phyloP scores from a whole-genome alignment of 2,797 vertebrate genomes.

The Zenarchopterus dispar region DNA sequence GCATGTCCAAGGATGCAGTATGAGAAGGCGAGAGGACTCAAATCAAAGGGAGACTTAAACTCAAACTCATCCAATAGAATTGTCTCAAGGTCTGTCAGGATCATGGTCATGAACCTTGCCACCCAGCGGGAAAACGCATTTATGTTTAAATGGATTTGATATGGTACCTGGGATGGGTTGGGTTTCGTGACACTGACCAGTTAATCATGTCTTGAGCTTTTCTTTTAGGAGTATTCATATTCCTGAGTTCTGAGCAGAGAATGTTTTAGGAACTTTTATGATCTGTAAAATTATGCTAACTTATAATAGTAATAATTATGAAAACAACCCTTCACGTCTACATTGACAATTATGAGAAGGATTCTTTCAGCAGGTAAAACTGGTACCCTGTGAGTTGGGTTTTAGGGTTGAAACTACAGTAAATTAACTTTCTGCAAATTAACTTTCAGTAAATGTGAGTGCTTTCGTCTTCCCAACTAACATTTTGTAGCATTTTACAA shows the following conservation, averaged over 20 bases:
- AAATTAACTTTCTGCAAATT: no score
- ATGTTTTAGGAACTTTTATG: no score
- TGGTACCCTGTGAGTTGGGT: no score
- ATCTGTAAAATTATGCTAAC: no score
- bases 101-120: conserved; percentile 64
- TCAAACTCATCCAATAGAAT: conserved; percentile 63
- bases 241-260: conserved; percentile 4
- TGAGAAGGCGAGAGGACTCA: conserved; percentile 58
- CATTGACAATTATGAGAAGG: no score
- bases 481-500: no score
- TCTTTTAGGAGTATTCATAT: conserved; percentile 24
- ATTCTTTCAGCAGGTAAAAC: no score
- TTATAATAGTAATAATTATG: no score
- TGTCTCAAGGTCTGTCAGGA: conserved; percentile 60
- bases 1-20: conserved; percentile 61
- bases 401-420: no score
- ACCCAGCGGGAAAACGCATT: conserved; percentile 53
- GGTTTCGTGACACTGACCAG: conserved; percentile 48
- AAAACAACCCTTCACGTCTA: no score
- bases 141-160: conserved; percentile 64
- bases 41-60: conserved; percentile 67
- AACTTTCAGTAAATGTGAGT: no score
- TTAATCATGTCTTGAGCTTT: conserved; percentile 53
- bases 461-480: no score
- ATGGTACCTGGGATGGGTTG: conserved; percentile 57